phyloP scores from a whole-genome alignment of 2,113 vertebrate genomes.

The Ochotona curzoniae region DNA sequence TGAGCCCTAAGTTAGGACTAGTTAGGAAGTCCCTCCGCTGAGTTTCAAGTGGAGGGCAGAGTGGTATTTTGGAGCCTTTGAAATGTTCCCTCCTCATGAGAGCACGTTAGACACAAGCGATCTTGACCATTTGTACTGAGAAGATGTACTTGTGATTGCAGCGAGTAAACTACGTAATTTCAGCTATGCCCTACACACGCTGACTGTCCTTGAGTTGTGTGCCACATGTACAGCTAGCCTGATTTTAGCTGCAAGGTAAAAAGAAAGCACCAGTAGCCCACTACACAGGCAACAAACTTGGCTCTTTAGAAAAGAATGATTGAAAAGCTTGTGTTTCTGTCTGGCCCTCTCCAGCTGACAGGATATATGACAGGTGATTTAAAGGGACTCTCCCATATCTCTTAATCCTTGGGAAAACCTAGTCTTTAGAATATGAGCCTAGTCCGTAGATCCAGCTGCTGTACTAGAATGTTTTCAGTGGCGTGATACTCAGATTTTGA shows the following conservation, averaged over 20 bases:
- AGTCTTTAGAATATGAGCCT: not conserved
- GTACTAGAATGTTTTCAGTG: not conserved
- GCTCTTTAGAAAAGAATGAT: slow-evolving; percentile 35
- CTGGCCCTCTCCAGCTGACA: not conserved
- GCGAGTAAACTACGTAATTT: not conserved
- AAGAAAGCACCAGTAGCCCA: slow-evolving; percentile 14
- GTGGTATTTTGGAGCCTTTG: not conserved
- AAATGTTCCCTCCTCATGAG: not conserved
- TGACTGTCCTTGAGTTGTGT: not conserved
- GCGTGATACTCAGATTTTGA: not conserved
- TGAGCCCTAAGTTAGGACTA: slow-evolving; percentile 35
- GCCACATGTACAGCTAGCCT: not conserved
- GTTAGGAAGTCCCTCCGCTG: slow-evolving; percentile 10
- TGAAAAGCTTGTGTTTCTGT: slow-evolving; percentile 39
- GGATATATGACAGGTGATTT: not conserved
- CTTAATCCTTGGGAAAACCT: slow-evolving; percentile 13
- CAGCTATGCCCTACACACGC: slow-evolving; percentile 14
- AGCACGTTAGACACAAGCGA: not conserved
- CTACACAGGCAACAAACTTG: not conserved
- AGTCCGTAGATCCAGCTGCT: not conserved
- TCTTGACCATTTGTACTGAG: slow-evolving; percentile 35
- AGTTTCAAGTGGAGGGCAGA: slow-evolving; percentile 29
- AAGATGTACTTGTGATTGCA: slow-evolving; percentile 13
- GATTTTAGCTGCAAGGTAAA: slow-evolving; percentile 32
- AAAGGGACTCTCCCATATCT: not conserved